Evolutionary conservation across 2,888 invertebrate species (phyloP).

Genomic region (Hydraecia micacea): DNA sequence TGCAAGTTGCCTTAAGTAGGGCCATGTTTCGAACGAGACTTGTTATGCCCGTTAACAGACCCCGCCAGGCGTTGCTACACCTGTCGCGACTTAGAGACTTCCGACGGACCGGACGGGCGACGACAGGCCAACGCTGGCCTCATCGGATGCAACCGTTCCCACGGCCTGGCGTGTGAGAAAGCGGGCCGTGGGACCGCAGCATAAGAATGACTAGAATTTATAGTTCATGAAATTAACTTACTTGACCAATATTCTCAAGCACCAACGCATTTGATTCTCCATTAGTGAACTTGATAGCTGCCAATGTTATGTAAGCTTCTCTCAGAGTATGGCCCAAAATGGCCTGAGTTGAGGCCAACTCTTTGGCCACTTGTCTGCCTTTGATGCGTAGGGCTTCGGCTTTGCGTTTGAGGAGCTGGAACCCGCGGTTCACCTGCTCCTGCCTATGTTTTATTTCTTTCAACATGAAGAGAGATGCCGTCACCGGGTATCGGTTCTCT

Average conservation of each 20-base stretch:
- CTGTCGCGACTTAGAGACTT: too few relatives aligned
- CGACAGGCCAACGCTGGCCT: not conserved
- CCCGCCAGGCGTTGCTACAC: not conserved
- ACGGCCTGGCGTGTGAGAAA: not conserved
- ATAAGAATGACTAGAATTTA: not conserved
- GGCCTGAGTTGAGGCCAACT: slow-evolving; percentile 81
- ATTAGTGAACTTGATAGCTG: slow-evolving; percentile 86
- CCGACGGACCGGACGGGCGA: not conserved
- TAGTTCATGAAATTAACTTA: slow-evolving; percentile 56
- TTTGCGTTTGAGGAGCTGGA: slow-evolving; percentile 83
- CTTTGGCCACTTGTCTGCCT: slow-evolving; percentile 81
- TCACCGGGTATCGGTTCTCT: slow-evolving; percentile 85
- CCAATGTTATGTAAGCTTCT: slow-evolving; percentile 86
- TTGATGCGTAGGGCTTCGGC: slow-evolving; percentile 82
- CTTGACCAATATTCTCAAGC: slow-evolving; percentile 86
- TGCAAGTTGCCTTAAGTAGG: not conserved
- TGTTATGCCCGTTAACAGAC: not conserved
- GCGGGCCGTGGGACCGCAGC: not conserved
- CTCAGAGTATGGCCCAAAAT: slow-evolving; percentile 81
- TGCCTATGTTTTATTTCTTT: slow-evolving; percentile 85
- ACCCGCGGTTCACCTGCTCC: slow-evolving; percentile 82
- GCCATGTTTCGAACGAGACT: not conserved
- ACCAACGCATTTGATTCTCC: slow-evolving; percentile 87
- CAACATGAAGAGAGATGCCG: slow-evolving; percentile 86
- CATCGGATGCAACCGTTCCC: not conserved